Evolutionary conservation across 1,140 invertebrate species (phyloP).

Genomic region (Vanessa atalanta): DNA sequence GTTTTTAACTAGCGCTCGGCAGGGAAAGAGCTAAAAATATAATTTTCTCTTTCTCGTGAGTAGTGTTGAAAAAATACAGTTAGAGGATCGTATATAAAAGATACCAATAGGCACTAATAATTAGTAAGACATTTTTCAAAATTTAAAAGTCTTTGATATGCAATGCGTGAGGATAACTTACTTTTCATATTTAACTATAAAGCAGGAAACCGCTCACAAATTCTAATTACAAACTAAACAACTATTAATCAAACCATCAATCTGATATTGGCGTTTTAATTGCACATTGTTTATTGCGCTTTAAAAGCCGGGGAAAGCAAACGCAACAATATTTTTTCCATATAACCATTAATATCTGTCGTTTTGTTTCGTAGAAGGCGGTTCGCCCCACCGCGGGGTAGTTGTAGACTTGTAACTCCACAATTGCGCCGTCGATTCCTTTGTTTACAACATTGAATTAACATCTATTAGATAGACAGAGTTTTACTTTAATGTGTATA

Average conservation of each 20-base stretch:
- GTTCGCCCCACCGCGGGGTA: conserved; percentile 59
- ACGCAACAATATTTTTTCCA: conserved; percentile 76
- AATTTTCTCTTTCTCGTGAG: too few relatives aligned
- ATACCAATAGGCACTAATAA: too few relatives aligned
- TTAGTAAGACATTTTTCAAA: too few relatives aligned
- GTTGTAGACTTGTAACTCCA: conserved; percentile 40
- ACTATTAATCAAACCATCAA: conserved; percentile 70
- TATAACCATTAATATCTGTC: conserved; percentile 79
- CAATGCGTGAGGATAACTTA: neutral
- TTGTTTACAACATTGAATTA: conserved; percentile 48
- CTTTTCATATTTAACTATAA: neutral
- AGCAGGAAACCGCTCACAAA: conserved; percentile 14
- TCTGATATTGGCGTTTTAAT: conserved; percentile 77
- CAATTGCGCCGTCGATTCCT: conserved; percentile 43
- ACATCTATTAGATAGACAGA: conserved; percentile 23
- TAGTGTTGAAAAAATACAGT: too few relatives aligned
- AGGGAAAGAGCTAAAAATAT: too few relatives aligned
- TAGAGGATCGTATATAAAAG: too few relatives aligned
- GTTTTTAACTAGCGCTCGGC: too few relatives aligned
- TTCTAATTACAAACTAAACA: conserved; percentile 28
- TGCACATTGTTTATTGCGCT: conserved; percentile 75
- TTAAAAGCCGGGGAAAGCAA: conserved; percentile 73
- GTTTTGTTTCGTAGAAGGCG: conserved; percentile 59
- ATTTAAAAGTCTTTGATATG: neutral
- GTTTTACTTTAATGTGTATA: conserved; percentile 15